phyloP scores from a whole-genome alignment of 2,888 invertebrate genomes.

The Nomada ruficornis region DNA sequence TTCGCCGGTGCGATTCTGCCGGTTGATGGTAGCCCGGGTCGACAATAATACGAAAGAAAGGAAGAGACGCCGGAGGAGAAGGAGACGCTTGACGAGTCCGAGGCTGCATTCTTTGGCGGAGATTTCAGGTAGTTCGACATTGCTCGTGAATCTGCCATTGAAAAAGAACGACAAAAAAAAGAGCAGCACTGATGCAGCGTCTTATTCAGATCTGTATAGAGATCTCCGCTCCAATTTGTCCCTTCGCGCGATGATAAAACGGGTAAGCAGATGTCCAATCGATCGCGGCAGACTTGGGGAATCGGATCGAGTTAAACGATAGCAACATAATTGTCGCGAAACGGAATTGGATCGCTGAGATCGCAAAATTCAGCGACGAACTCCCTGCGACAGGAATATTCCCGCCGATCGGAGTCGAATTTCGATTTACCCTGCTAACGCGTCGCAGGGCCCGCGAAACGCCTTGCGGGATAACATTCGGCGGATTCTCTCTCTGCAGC shows the following conservation, averaged over 20 bases:
- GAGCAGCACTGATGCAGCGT: slow-evolving; percentile 30
- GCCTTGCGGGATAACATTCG: slow-evolving; percentile 22
- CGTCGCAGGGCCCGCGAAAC: background rate
- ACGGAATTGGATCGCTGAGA: too few species aligned
- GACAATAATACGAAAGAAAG: slow-evolving; percentile 45
- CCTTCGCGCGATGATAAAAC: too few species aligned
- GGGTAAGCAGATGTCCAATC: too few species aligned
- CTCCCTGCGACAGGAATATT: too few species aligned
- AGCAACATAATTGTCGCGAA: too few species aligned
- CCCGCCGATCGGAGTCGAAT: background rate
- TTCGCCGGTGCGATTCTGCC: slow-evolving; percentile 33
- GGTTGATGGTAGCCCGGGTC: slow-evolving; percentile 38
- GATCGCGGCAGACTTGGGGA: too few species aligned
- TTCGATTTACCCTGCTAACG: background rate
- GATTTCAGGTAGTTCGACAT: slow-evolving; percentile 46
- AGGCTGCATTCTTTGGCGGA: slow-evolving; percentile 52
- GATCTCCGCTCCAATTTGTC: too few species aligned
- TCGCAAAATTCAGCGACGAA: background rate
- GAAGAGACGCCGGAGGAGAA: background rate
- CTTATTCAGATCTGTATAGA: background rate
- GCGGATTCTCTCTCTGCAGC: slow-evolving; percentile 24
- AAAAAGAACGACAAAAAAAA: background rate
- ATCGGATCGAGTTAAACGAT: too few species aligned
- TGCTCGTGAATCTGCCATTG: slow-evolving; percentile 41
- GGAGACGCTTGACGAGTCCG: slow-evolving; percentile 42